Conservation (phyloP, 2,888 invertebrate genomes). For the Synanthedon myopaeformis region DNA sequence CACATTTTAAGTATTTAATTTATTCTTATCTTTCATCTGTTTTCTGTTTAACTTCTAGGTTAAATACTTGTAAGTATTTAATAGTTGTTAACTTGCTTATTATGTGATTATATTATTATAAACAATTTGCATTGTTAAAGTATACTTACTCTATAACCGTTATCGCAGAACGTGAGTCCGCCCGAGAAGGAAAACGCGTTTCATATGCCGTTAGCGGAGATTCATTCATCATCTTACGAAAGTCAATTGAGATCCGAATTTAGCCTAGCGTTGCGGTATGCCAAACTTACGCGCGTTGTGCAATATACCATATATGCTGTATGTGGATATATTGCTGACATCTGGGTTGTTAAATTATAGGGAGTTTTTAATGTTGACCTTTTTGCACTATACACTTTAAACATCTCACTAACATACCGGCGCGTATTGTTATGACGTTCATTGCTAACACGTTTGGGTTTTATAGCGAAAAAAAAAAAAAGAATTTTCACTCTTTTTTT, state of each 20-base stretch:
- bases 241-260: constrained; percentile 56
- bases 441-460: neutral
- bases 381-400: neutral
- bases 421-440: neutral
- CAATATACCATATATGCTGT: constrained; percentile 10
- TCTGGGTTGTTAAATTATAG: constrained; percentile 8
- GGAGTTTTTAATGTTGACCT: constrained; percentile 5
- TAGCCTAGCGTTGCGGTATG: constrained; percentile 41
- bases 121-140: neutral
- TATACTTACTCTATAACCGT: too few species aligned
- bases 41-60: too few species aligned
- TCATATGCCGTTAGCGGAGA: constrained; percentile 28
- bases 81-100: neutral
- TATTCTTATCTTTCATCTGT: too few species aligned
- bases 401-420: neutral
- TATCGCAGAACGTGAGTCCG: neutral
- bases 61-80: too few species aligned
- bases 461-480: neutral
- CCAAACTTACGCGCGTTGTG: constrained; percentile 26
- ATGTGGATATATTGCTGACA: constrained; percentile 3
- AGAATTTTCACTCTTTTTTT: neutral
- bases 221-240: constrained; percentile 51
- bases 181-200: neutral
- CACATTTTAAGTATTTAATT: too few species aligned
- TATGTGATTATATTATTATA: neutral